A percentile compares a stretch with the other conserved stretches of the same genome.
phyloP scores from a whole-genome alignment of 92 coral and sea anemone genomes.

The Epizoanthus ramosus region DNA sequence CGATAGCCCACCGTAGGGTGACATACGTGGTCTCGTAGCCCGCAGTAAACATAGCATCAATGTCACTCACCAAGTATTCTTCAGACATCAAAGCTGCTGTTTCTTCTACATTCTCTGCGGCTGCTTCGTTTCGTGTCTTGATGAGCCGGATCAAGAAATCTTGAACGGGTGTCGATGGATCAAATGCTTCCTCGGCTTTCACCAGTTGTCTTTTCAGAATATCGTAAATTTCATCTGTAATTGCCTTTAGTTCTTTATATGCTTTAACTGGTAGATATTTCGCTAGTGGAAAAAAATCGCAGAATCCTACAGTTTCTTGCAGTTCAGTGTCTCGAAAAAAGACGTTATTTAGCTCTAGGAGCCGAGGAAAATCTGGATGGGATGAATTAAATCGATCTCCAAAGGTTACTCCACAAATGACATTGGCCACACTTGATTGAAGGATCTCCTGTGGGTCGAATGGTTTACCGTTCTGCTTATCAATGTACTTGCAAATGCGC shows the following conservation, averaged over 20 bases:
- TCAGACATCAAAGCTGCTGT: not conserved
- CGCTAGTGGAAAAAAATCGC: not conserved
- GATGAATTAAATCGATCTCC: not conserved
- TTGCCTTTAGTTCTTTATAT: not conserved
- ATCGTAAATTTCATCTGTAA: not conserved
- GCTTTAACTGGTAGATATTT: not conserved
- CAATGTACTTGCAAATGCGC: not conserved
- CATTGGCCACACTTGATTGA: not conserved
- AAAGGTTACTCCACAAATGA: not conserved
- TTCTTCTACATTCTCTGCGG: not conserved
- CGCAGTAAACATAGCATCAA: not conserved
- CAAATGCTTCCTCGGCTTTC: not conserved
- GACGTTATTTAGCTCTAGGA: not conserved
- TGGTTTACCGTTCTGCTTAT: not conserved
- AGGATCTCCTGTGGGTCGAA: not conserved
- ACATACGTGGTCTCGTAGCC: not conserved
- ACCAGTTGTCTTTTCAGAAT: not conserved
- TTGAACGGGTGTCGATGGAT: not conserved
- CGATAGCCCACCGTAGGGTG: not conserved
- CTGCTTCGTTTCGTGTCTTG: not conserved
- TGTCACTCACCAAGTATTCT: not conserved
- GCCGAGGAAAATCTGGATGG: not conserved
- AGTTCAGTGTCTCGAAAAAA: not conserved
- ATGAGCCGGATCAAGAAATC: not conserved
- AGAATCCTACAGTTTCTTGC: not conserved